Percentiles rank a stretch among this genome's conserved stretches.
Evolutionary conservation across 2,888 invertebrate genomes (phyloP).

Genomic region (Pheosia gnoma): DNA sequence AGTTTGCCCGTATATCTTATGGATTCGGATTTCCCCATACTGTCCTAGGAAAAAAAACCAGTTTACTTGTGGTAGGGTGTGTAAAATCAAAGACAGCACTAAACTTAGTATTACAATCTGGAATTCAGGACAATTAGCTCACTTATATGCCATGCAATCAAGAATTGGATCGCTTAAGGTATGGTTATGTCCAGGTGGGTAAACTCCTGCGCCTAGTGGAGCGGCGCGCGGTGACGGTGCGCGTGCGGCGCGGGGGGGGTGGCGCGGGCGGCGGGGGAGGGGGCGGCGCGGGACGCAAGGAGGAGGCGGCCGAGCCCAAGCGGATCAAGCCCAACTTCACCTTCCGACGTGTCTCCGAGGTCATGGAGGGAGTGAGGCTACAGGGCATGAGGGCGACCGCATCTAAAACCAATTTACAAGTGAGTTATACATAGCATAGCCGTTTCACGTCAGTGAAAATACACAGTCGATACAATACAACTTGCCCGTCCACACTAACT

Average conservation of each 20-base stretch:
- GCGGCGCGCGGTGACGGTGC: conserved; percentile 76
- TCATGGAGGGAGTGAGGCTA: conserved; percentile 78
- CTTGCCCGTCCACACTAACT: no score
- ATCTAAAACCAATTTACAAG: conserved; percentile 64
- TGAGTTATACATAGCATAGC: conserved; percentile 16
- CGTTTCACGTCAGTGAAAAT: no score
- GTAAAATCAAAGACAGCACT: no score
- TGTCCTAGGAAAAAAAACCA: no score
- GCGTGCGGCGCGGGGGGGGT: conserved; percentile 69
- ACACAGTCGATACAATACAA: no score
- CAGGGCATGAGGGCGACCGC: conserved; percentile 72
- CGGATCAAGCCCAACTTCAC: conserved; percentile 74
- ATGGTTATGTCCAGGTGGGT: conserved; percentile 54
- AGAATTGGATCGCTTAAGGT: conserved; percentile 33
- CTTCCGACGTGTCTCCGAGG: conserved; percentile 78
- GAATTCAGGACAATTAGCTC: no score
- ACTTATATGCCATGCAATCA: no score
- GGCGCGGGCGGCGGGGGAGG: conserved; percentile 45
- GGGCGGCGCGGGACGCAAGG: conserved; percentile 45
- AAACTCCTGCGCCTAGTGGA: conserved; percentile 72
- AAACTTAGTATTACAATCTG: no score
- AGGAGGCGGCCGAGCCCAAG: conserved; percentile 50
- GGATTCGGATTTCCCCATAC: no score
- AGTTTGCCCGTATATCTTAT: no score
- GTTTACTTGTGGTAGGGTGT: no score